These are phyloP conservation scores for Pteropus alecto DNA, from an alignment of 2,113 vertebrate species.

Conservation along the genomic window DNA sequence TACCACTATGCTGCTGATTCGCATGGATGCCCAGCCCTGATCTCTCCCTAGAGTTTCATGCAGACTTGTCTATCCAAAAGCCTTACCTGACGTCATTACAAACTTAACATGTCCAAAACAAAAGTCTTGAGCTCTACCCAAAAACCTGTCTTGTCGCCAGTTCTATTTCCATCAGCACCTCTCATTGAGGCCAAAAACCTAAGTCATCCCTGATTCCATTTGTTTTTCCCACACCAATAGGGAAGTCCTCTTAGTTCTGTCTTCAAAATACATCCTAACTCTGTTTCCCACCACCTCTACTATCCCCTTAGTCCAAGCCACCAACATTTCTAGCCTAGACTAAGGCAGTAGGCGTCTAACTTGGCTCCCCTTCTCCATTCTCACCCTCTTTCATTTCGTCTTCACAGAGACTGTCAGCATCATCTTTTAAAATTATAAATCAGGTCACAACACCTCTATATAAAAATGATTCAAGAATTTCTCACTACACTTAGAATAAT, in stretches of 20 bases:
- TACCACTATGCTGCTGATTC: background rate
- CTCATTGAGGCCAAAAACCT: background rate
- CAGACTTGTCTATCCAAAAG: background rate
- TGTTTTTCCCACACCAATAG: background rate
- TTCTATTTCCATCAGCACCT: background rate
- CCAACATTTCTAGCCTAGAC: background rate
- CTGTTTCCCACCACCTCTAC: background rate
- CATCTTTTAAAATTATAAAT: background rate
- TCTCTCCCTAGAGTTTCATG: background rate
- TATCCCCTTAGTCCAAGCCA: background rate
- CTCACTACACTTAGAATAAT: background rate
- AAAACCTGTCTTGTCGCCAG: background rate
- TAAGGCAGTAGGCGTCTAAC: background rate
- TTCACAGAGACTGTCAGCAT: background rate
- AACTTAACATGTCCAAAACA: background rate
- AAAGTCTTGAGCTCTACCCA: background rate
- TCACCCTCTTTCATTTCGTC: background rate
- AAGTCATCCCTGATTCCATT: background rate
- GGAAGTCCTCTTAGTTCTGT: background rate
- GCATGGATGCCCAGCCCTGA: fast-evolving
- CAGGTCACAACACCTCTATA: background rate
- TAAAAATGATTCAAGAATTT: background rate
- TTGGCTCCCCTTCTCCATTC: background rate
- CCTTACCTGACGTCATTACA: background rate
- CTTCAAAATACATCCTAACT: background rate